Evolutionary conservation across 2,888 invertebrate genomes (phyloP), one percentile per base, ranked within the genome.

Genomic region (Drosophila aldrichi): DNA sequence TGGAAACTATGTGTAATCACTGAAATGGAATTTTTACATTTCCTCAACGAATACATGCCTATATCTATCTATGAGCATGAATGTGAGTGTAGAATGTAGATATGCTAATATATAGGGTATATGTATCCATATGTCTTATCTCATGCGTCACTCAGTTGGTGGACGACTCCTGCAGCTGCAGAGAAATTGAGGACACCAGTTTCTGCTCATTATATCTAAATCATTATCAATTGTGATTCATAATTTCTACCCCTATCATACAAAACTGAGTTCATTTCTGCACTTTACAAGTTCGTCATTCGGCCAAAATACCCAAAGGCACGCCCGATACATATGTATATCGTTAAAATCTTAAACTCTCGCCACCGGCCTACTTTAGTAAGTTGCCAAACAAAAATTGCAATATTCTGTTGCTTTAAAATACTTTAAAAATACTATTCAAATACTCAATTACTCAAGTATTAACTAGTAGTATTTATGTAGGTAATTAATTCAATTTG

Each of bases 121-220:
- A 52, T 58, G 57, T 61, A 49, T 67, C 70, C 70, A 79, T 79
- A 79, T 79, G 76, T 52, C 61, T 77, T 77, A 77, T 77, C 77
- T 77, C 77, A 55, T 77, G 71, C 77, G 77, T 79, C 77, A 79
- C 60, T 72, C 64, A 16, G 36, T 3, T 43, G 16, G 36, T n/a
- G 43, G 36, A 20, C 25, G 46, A 44, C 22, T 55, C 63, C 65
- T 62, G 56, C 51, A 46, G 54, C 66, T 12, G 44, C 36, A 22
- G 18, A 29, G 43, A 29, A 25, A 41, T 25, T 48, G 32, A 57
- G 43, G 16, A 57, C 43, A 44, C 25, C 38, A 18, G 36, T 25
- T 25, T 20, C 12, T 18, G 14, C 22, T 9, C 38, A 20, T 29
- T 18, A 22, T 5, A 12, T 43, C 10, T 57, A 49, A 38, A 34